Percentiles rank a stretch among this genome's conserved stretches.
Conservation (phyloP, 2,888 invertebrate genomes). For the Endomychus coccineus region DNA sequence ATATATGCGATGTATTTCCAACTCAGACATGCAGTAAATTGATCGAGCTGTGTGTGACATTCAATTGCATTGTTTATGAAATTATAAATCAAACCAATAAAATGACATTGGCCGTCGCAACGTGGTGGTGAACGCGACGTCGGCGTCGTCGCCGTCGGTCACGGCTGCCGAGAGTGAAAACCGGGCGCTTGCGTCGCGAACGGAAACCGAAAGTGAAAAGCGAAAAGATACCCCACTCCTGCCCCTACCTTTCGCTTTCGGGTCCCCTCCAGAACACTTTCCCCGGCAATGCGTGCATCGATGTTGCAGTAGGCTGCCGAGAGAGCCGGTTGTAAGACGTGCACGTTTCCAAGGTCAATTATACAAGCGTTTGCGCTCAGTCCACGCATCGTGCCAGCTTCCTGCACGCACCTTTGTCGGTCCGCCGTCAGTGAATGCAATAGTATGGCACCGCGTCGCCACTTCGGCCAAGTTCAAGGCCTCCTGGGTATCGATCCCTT, state of each 20-base stretch:
- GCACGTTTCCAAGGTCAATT: constrained; percentile 29
- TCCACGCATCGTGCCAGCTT: constrained; percentile 13
- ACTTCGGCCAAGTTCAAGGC: constrained; percentile 44
- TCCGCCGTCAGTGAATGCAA: constrained; percentile 8
- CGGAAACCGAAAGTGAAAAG: constrained; percentile 46
- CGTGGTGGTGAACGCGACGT: constrained; percentile 5
- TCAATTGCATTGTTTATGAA: constrained; percentile 13
- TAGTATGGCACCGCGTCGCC: constrained; percentile 49
- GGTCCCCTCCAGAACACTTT: constrained; percentile 38
- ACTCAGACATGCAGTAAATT: too few species aligned
- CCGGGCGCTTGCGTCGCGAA: constrained; percentile 38
- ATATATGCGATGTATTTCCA: too few species aligned
- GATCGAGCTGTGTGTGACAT: constrained; percentile 13
- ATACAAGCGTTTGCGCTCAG: constrained; percentile 14
- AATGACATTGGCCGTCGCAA: not conserved
- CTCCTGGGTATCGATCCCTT: constrained; percentile 37
- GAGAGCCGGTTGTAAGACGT: constrained; percentile 43
- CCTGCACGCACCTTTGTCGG: constrained; percentile 10
- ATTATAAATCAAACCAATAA: constrained; percentile 15
- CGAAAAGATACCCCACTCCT: constrained; percentile 46
- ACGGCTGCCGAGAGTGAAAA: constrained; percentile 43
- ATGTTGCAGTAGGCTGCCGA: constrained; percentile 52
- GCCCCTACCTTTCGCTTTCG: constrained; percentile 66
- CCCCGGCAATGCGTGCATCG: constrained; percentile 45
- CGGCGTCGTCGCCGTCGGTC: constrained; percentile 31